Percentiles rank a stretch among this genome's conserved stretches.
phyloP scores from a whole-genome alignment of 2,113 vertebrate genomes.

The Mugil cephalus region DNA sequence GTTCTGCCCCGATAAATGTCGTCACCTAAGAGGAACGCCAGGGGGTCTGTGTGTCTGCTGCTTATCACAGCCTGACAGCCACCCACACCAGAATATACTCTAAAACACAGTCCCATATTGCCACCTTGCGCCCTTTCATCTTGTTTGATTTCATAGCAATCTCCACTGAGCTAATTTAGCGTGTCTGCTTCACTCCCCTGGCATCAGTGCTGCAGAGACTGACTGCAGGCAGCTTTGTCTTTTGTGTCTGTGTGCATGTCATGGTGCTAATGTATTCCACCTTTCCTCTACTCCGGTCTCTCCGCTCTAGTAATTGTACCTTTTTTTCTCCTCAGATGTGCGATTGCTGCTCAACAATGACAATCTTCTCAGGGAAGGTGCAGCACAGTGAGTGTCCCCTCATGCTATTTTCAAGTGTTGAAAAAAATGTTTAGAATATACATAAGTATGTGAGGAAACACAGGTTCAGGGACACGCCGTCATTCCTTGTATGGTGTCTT shows the following conservation, averaged over 20 bases:
- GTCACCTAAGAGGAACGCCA: slow-evolving; percentile 44
- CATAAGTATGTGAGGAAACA: too few species aligned
- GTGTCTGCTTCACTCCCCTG: slow-evolving; percentile 58
- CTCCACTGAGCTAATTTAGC: slow-evolving; percentile 60
- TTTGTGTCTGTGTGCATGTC: slow-evolving; percentile 12
- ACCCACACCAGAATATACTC: slow-evolving; percentile 17
- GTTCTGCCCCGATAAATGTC: slow-evolving; percentile 39
- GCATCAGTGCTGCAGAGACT: slow-evolving; percentile 26
- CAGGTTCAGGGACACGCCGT: too few species aligned
- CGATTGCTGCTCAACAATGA: slow-evolving; percentile 97
- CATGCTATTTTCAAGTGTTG: not conserved
- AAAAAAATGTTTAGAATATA: too few species aligned
- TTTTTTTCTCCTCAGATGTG: slow-evolving; percentile 87
- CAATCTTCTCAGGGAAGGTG: slow-evolving; percentile 98
- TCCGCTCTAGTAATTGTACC: not conserved
- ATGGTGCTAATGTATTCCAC: slow-evolving; percentile 7
- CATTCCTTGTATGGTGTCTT: too few species aligned
- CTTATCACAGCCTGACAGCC: slow-evolving; percentile 66
- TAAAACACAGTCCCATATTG: slow-evolving; percentile 19
- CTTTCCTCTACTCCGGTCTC: not conserved
- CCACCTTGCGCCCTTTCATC: slow-evolving; percentile 53
- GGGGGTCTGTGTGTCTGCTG: slow-evolving; percentile 31
- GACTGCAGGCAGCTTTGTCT: slow-evolving; percentile 22
- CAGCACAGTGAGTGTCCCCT: slow-evolving; percentile 90
- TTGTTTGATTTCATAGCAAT: slow-evolving; percentile 41